These are phyloP conservation scores for Epinotia demarniana DNA, from an alignment of 2,888 invertebrate genomes.

Conservation along the genomic window DNA sequence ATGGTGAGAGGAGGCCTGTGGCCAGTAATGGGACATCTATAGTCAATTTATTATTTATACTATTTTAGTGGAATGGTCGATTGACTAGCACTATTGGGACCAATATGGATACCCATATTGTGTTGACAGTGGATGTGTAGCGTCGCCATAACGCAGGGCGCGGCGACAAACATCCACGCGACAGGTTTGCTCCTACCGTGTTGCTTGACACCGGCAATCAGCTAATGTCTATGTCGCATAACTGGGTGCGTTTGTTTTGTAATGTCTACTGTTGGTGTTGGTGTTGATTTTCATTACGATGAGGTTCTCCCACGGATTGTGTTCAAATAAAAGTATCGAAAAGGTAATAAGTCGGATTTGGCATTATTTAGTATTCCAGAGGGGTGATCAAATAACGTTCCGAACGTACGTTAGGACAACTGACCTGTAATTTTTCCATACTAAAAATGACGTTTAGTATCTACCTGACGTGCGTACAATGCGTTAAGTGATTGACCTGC, in stretches of 20 bases:
- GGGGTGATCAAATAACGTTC: too few species aligned
- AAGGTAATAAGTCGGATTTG: too few species aligned
- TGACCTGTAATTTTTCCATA: too few species aligned
- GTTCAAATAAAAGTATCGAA: neutral
- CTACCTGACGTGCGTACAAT: too few species aligned
- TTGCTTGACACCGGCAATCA: conserved; percentile 37
- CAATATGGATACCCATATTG: neutral
- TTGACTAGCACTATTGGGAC: neutral
- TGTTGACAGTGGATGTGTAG: conserved; percentile 1
- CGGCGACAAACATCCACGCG: conserved; percentile 40
- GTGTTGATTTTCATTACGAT: conserved; percentile 6
- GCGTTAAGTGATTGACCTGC: too few species aligned
- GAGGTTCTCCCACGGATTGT: neutral
- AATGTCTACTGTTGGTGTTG: conserved; percentile 9
- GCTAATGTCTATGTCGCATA: conserved; percentile 54
- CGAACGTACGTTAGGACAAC: too few species aligned
- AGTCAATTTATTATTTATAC: too few species aligned
- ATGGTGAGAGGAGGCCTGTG: too few species aligned
- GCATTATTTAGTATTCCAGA: too few species aligned
- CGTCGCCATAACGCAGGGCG: conserved; percentile 23
- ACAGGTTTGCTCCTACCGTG: conserved; percentile 31
- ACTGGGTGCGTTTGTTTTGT: conserved; percentile 30
- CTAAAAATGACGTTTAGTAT: too few species aligned
- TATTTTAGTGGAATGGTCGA: neutral
- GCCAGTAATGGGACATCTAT: too few species aligned